Evolutionary conservation across 2,113 vertebrate species (phyloP).

Genomic region (Apteryx owenii): DNA sequence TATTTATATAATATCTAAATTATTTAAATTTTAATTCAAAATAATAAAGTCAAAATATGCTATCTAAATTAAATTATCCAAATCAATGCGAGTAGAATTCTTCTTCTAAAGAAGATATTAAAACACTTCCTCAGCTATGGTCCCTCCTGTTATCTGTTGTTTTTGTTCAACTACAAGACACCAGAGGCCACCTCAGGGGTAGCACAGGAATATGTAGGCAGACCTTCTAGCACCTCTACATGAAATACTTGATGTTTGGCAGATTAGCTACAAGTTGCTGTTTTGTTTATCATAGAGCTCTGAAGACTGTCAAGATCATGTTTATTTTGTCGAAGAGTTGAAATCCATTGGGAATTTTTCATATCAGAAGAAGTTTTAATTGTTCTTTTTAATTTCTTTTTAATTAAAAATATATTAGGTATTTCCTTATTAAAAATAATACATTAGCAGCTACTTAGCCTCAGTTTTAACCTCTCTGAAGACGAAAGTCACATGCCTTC

Average conservation of each 20-base stretch:
- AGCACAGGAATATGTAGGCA: not conserved
- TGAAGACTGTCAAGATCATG: not conserved
- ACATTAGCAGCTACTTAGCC: not conserved
- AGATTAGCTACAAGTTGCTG: not conserved
- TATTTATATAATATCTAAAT: not conserved
- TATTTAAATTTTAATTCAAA: not conserved
- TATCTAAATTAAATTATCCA: not conserved
- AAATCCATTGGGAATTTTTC: not conserved
- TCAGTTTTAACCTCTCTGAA: not conserved
- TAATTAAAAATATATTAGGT: not conserved
- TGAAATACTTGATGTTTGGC: not conserved
- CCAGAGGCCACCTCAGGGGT: rapidly evolving
- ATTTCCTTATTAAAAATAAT: not conserved
- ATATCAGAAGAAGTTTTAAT: not conserved
- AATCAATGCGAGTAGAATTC: not conserved
- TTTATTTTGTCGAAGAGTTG: not conserved
- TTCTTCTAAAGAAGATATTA: not conserved
- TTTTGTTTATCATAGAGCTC: not conserved
- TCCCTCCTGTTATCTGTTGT: not conserved
- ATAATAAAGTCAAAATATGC: not conserved
- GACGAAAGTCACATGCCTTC: not conserved
- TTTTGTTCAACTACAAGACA: not conserved
- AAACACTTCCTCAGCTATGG: not conserved
- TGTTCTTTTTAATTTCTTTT: not conserved
- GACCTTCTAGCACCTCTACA: not conserved